Percentiles rank a stretch among this genome's conserved stretches.
Evolutionary conservation across 2,113 vertebrate species (phyloP).

Genomic region (Acrocephalus kingi): DNA sequence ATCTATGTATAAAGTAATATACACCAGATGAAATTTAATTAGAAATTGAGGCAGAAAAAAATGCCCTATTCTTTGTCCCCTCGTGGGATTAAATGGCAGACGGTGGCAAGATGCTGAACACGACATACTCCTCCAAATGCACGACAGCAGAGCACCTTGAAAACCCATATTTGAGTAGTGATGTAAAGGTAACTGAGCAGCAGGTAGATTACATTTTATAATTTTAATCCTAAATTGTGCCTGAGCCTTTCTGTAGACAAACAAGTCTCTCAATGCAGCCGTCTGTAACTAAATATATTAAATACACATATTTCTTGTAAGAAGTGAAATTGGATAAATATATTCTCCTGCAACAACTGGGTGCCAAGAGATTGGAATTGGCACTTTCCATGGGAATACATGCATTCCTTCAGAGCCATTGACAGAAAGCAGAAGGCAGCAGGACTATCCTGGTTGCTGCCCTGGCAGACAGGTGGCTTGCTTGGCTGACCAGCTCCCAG

Average conservation of each 20-base stretch:
- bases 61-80: background rate
- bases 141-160: background rate
- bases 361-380: background rate
- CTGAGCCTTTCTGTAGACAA: background rate
- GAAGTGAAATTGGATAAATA: background rate
- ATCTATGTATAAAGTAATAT: background rate
- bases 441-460: background rate
- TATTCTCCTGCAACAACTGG: background rate
- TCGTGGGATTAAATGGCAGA: background rate
- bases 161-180: background rate
- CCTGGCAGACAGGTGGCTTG: conserved; percentile 11
- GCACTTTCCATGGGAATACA: background rate
- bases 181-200: background rate
- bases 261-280: background rate
- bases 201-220: background rate
- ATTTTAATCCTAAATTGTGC: background rate
- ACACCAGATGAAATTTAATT: background rate
- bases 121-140: background rate
- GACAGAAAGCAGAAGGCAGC: conserved; percentile 31
- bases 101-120: background rate
- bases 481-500: conserved; percentile 10
- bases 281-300: background rate
- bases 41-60: background rate
- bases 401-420: conserved; percentile 28
- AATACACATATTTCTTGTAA: background rate